phyloP scores from a whole-genome alignment of 2,797 vertebrate genomes.

The Kryptopterus vitreolus region DNA sequence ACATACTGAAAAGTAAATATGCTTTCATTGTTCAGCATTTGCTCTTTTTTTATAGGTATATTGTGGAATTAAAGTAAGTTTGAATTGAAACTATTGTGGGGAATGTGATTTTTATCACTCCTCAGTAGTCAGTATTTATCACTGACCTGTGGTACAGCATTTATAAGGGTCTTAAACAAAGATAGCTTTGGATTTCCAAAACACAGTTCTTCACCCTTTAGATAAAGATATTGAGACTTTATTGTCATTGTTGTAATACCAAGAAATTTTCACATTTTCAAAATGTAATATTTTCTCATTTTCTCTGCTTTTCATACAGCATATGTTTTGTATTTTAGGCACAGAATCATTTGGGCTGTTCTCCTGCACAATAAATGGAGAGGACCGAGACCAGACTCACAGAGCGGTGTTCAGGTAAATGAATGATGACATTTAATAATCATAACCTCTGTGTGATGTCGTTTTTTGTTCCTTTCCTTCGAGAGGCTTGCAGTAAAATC shows the following conservation, averaged over 20 bases:
- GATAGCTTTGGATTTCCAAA: not conserved
- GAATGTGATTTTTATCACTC: too few relatives aligned
- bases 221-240: too few relatives aligned
- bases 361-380: constrained; percentile 91
- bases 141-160: not conserved
- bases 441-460: not conserved
- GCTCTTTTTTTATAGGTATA: too few relatives aligned
- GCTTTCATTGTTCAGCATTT: too few relatives aligned
- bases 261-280: too few relatives aligned
- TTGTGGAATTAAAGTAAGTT: too few relatives aligned
- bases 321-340: constrained; percentile 69
- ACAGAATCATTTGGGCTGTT: constrained; percentile 97
- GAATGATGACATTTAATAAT: not conserved
- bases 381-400: constrained; percentile 95
- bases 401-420: constrained; percentile 94
- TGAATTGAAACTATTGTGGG: too few relatives aligned
- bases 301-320: too few relatives aligned
- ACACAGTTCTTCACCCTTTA: not conserved
- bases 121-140: too few relatives aligned
- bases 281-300: too few relatives aligned
- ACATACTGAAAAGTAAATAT: too few relatives aligned
- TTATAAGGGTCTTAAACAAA: not conserved
- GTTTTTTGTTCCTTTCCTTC: not conserved
- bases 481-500: not conserved
- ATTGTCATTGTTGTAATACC: too few relatives aligned